These are phyloP conservation scores for Chionoecetes opilio DNA, from an alignment of 1,140 invertebrate species.

Conservation along the genomic window DNA sequence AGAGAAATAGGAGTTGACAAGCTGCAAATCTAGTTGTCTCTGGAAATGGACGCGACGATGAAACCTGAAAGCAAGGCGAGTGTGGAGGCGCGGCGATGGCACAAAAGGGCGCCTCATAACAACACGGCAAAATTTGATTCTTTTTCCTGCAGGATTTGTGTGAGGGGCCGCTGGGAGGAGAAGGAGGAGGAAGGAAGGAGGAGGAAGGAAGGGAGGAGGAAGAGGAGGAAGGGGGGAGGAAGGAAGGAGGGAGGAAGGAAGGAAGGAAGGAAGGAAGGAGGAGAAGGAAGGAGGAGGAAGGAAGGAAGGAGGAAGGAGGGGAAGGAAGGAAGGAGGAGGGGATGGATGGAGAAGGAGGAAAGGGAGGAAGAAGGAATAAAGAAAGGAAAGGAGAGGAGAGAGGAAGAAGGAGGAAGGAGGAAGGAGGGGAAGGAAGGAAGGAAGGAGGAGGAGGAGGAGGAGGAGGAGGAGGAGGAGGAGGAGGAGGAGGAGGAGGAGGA, in stretches of 20 bases:
- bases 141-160: neutral
- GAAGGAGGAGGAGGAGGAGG: no score
- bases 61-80: neutral
- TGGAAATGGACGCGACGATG: constrained; percentile 14
- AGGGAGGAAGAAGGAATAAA: no score
- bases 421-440: no score
- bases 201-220: neutral
- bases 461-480: no score
- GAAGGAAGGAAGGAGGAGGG: neutral
- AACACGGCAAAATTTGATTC: neutral
- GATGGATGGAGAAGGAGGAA: neutral
- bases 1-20: neutral
- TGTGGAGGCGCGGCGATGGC: neutral
- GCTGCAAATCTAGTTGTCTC: constrained; percentile 27
- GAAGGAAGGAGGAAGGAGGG: neutral
- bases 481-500: no score
- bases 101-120: neutral
- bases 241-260: no score
- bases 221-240: neutral
- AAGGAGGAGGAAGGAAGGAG: neutral
- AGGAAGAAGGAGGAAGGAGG: no score
- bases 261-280: no score
- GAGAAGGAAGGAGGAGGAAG: no score
- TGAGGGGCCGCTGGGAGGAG: neutral
- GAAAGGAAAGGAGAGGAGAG: no score